Evolutionary conservation across 2,888 invertebrate species (phyloP).

Genomic region (Ophonus ardosiacus): DNA sequence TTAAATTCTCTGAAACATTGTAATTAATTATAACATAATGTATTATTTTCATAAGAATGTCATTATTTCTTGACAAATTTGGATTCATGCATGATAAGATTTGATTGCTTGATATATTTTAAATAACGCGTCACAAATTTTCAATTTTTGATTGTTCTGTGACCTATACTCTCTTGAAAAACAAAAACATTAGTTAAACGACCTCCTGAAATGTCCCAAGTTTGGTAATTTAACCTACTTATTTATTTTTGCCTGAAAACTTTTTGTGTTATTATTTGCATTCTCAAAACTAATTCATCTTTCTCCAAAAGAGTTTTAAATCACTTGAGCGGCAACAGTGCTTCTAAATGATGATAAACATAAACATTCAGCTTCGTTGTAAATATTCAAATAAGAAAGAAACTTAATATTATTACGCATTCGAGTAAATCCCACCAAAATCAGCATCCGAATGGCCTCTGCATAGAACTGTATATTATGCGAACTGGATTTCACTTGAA

Average conservation of each 20-base stretch:
- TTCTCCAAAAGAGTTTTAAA: background rate
- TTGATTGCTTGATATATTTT: too few species aligned
- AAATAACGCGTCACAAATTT: too few species aligned
- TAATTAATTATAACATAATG: too few species aligned
- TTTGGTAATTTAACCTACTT: slow-evolving; percentile 6
- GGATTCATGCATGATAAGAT: too few species aligned
- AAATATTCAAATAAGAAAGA: slow-evolving; percentile 8
- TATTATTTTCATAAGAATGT: too few species aligned
- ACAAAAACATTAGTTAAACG: slow-evolving; percentile 7
- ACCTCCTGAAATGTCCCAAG: background rate
- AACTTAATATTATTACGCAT: slow-evolving; percentile 32
- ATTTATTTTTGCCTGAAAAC: slow-evolving; percentile 1
- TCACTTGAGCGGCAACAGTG: background rate
- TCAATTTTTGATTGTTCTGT: background rate
- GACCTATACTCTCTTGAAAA: background rate
- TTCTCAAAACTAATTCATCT: background rate
- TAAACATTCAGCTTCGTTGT: background rate
- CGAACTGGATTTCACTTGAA: slow-evolving; percentile 5
- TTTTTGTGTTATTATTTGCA: background rate
- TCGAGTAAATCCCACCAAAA: slow-evolving; percentile 20
- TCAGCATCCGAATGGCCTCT: slow-evolving; percentile 22
- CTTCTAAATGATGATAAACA: slow-evolving; percentile 17
- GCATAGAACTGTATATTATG: slow-evolving; percentile 32
- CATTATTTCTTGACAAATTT: too few species aligned
- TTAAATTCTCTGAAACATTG: too few species aligned